These are phyloP conservation scores for Lysandra bellargus DNA, from an alignment of 2,888 invertebrate genomes.

Conservation along the genomic window DNA sequence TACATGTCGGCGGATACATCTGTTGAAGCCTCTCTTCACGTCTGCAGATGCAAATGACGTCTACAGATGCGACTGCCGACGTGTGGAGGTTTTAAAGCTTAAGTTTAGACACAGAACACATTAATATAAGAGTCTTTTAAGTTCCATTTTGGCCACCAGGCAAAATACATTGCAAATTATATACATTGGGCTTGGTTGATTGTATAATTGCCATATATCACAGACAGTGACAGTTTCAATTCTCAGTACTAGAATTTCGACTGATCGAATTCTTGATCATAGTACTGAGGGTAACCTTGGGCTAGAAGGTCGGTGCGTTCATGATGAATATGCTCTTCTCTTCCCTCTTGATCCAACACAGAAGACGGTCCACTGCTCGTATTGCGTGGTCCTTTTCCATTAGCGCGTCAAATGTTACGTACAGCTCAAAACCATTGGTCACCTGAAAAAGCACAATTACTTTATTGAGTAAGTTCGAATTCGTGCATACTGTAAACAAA, in stretches of 20 bases:
- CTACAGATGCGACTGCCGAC: background rate
- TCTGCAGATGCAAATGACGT: background rate
- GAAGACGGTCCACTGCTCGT: conserved; percentile 91
- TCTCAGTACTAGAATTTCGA: conserved; percentile 52
- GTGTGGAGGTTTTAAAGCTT: background rate
- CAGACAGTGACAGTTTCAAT: conserved; percentile 36
- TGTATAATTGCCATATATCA: conserved; percentile 32
- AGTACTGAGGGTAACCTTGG: conserved; percentile 55
- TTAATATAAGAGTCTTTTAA: conserved; percentile 3
- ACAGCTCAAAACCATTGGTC: conserved; percentile 94
- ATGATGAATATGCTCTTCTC: conserved; percentile 95
- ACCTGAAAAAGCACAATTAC: conserved; percentile 72
- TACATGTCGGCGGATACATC: too few relatives aligned
- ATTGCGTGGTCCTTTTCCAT: conserved; percentile 93
- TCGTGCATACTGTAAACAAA: too few relatives aligned
- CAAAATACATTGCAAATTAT: conserved; percentile 1
- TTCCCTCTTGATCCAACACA: conserved; percentile 96
- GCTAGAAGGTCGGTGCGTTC: conserved; percentile 89
- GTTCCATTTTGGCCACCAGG: background rate
- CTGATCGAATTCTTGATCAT: conserved; percentile 58
- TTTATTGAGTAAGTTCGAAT: background rate
- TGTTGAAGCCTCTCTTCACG: too few relatives aligned
- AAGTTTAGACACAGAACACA: background rate
- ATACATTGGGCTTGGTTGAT: background rate
- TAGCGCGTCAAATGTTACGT: conserved; percentile 94